Base-by-base conservation (phyloP, 2,888 invertebrate species). In the Papilio protenor region DNA sequence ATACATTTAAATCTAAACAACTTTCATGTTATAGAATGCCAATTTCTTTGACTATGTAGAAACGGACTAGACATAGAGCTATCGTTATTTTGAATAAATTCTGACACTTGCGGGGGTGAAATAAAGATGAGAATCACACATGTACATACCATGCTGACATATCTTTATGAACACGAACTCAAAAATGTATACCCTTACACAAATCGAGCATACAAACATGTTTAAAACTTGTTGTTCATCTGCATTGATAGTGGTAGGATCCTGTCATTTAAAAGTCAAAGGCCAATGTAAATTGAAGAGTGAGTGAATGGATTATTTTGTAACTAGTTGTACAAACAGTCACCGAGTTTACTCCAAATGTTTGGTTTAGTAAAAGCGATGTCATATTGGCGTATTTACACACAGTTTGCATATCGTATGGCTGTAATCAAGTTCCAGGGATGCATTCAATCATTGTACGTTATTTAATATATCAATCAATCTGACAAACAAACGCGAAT, bases 331-430 rank as follows among this genome's bases (percentile, higher is more conserved):
- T 80, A 85, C 79, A 86, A 82, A 84, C 80, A 77, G 77, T 80
- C 73, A 77, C 77, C 81, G 83, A 83, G 85, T 82, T 84, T 85
- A 82, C 84, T 88, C 87, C 86, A 85, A 75, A 84, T 81, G 59
- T 83, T 80, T 82, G 81, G 66, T 78, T 80, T 77, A 78, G 78
- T 82, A 81, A 83, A 81, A 81, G 81, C 81, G 73, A 70, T 75
- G 71, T 40, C 66, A 73, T 77, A 77, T 75, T 75, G 55, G 72
- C 45, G 59, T 79, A 70, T 79, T 79, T 77, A 64, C 77, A 70
- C 47, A 12, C 52, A 70, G 73, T 74, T 74, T 78, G 57, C 55
- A 49, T 70, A 70, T 74, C 74, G 57, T 55, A 69, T 66, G 64
- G 64, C 73, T 57, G 49, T 78, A 77, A 79, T 80, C 75, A 80